These are phyloP conservation scores for Lepilemur ruficaudatus DNA, from an alignment of 2,797 vertebrate species.

Conservation along the genomic window DNA sequence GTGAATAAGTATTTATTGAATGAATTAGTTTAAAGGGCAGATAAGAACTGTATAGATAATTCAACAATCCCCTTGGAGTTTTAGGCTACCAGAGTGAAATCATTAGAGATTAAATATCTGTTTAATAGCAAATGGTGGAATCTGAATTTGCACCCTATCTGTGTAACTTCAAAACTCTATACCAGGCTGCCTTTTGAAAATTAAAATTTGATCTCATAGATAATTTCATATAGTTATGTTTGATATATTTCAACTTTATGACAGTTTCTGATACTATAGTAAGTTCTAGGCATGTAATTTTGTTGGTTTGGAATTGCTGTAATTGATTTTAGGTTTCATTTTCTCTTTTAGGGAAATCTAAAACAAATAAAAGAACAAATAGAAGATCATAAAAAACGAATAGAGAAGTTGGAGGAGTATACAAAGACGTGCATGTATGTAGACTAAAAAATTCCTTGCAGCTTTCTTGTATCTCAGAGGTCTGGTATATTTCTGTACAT, in stretches of 20 bases:
- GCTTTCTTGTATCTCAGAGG: neutral
- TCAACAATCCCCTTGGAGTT: neutral
- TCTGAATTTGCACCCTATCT: neutral
- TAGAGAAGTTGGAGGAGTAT: conserved; percentile 93
- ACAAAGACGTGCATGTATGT: conserved; percentile 89
- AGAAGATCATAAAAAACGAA: conserved; percentile 88
- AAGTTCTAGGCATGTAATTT: neutral
- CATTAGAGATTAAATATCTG: neutral
- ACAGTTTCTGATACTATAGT: neutral
- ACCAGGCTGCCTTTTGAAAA: conserved; percentile 1
- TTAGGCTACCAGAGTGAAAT: conserved; percentile 24
- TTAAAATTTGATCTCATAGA: neutral
- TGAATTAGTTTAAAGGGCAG: neutral
- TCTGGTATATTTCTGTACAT: neutral
- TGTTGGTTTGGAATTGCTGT: conserved; percentile 22
- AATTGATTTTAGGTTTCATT: conserved; percentile 66
- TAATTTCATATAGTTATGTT: neutral
- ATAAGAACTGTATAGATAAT: neutral
- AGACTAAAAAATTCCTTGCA: conserved; percentile 4
- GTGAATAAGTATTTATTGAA: neutral
- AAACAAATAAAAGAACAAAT: conserved; percentile 87
- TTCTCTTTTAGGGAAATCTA: conserved; percentile 86
- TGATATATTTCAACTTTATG: conserved; percentile 20
- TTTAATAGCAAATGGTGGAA: neutral
- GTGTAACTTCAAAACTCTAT: neutral